Conservation (phyloP, 2,113 vertebrate species). For the Hyla sarda region DNA sequence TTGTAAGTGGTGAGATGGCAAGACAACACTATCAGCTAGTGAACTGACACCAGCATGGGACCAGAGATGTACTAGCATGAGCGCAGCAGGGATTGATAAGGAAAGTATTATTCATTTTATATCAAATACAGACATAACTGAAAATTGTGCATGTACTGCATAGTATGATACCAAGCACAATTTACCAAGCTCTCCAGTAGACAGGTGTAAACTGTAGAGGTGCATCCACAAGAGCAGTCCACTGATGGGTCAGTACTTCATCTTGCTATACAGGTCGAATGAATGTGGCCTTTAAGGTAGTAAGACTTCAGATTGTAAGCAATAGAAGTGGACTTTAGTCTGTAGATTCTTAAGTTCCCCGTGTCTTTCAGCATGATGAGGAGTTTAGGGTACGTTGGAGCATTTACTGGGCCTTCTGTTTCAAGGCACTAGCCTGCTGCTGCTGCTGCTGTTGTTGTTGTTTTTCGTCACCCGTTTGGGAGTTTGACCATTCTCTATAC, state of each 20-base stretch:
- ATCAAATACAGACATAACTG: not conserved
- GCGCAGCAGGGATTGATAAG: no score
- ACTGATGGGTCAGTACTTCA: not conserved
- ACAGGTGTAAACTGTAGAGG: not conserved
- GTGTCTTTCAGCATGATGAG: not conserved
- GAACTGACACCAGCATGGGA: no score
- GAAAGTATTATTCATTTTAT: no score
- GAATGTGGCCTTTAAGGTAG: not conserved
- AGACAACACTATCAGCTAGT: no score
- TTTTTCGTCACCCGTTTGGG: not conserved
- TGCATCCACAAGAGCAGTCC: not conserved
- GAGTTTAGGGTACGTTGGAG: not conserved
- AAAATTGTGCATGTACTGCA: not conserved
- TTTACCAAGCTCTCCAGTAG: constrained; percentile 8
- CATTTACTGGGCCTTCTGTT: not conserved
- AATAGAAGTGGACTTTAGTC: not conserved
- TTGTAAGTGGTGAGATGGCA: no score
- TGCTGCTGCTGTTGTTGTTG: no score
- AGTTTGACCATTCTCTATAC: not conserved
- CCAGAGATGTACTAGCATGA: no score
- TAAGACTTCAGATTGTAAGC: not conserved
- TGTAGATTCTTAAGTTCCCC: not conserved
- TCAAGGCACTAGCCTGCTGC: constrained; percentile 3
- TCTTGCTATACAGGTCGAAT: not conserved
- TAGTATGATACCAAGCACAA: not conserved